Base-by-base conservation (phyloP, 2,113 vertebrate genomes). In the Atlantisia rogersi region DNA sequence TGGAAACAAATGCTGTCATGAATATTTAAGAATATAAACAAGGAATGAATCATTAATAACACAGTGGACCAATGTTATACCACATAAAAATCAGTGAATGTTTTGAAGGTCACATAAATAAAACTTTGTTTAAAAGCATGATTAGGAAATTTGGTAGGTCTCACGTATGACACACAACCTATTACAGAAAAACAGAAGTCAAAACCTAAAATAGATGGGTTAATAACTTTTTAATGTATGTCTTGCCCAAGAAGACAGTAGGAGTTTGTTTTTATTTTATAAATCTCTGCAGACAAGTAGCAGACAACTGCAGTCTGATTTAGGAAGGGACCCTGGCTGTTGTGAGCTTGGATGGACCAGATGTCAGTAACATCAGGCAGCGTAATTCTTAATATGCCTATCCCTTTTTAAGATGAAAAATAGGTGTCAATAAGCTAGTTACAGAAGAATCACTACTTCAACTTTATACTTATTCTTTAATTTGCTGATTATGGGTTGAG, bases 1-100 rank as follows among this genome's bases (percentile, higher is more conserved):
- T 20, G 17, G 42, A 70, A 92, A 75, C 5, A 81, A 86, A 78
- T 50, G 19, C 10, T 78, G 13, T 39, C 73, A 76, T 28, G 26
- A 83, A 86, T 94, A 82, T 77, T 86, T 86, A 86, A 92, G 25
- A 92, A 80, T n/a, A 73, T 39, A 90, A 53, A 24, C 64, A 48
- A 32, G 3, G 28, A 82, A 78, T 62, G 26, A 80, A 55, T 37
- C 20, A 50, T 69, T 86, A 89, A 42, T 81, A 88, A 76, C 32
- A 52, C 6, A 58, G 28, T 19, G 80, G 24, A 73, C 11, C 11
- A 86, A 59, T 3, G 12, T 62, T 71, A 60, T 12, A 44, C 10
- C 24, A 42, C 28, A 58, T 56, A 78, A 86, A 85, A 59, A 15
- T 58, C 29, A 56, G 15, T 21, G 11, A 44, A 86, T 65, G 8